Base-by-base conservation (phyloP, 2,113 vertebrate genomes). In the pig (Sus scrofa) region DNA sequence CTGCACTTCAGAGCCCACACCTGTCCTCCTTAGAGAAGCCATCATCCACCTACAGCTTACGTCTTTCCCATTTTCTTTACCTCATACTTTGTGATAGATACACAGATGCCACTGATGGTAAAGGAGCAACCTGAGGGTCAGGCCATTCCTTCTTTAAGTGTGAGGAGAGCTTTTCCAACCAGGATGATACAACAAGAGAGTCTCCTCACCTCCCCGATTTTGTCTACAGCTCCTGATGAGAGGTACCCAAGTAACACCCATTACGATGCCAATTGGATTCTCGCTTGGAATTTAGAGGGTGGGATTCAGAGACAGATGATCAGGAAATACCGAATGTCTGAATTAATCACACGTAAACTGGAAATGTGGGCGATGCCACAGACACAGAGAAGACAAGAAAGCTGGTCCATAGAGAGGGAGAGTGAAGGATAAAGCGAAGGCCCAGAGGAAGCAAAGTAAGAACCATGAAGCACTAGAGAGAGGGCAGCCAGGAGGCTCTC, bases 251-350 rank as follows among this genome's bases (percentile, higher is more conserved):
- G 37, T 4, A 92, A 63, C 2, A 39, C 19, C 30, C 62, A 58
- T 19, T 52, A 67, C n/a, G n/a, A 44, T 52, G 20, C 37, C 79
- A 44, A 65, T 0, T 19, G 67, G 30, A 65, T 70, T 78, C 50
- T 78, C 77, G 82, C 52, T 54, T 81, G 5, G 60, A 92, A 92
- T 73, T 88, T 18, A 73, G 90, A 93, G 77, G 39, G 68, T 68
- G 65, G 60, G 58, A n/a, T 93, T 93, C 70, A 44, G 44, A 86
- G 67, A 93, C 30, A 82, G 30, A 74, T 20, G 30, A 78, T 83
- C 79, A 24, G 34, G 27, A 8, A 62, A 73, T 37, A 56, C 27
- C 9, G 10, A 60, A n/a, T 26, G 37, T 20, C 62, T 95, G 32
- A 90, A 78, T 52, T 5, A 73, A 62, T 60, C 56, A 32, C 68